Percentiles rank a stretch among this genome's conserved stretches.
Conservation (phyloP, 2,113 vertebrate species). For the Pelodiscus sinensis region DNA sequence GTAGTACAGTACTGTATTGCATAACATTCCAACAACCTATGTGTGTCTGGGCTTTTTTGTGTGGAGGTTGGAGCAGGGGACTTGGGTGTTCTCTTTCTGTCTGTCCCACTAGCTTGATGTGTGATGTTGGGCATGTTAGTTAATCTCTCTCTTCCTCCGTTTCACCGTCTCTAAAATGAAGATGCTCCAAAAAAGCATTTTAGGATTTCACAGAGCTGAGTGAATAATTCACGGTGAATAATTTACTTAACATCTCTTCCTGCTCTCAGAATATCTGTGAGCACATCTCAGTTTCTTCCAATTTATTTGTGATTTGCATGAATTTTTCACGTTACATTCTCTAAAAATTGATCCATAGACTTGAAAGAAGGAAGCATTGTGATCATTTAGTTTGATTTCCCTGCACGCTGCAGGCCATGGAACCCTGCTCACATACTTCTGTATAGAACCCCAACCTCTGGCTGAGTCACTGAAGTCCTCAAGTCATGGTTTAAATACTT, state of each 20-base stretch:
- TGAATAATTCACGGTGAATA: not conserved
- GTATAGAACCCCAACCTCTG: not conserved
- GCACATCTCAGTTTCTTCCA: not conserved
- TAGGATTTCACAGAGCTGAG: not conserved
- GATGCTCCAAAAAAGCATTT: not conserved
- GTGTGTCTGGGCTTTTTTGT: not conserved
- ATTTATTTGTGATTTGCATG: accelerated
- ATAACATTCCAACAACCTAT: not conserved
- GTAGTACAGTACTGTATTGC: not conserved
- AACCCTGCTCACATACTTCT: not conserved
- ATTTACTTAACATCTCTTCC: not conserved
- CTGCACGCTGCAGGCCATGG: not conserved
- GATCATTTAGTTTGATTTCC: not conserved
- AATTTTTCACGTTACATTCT: not conserved
- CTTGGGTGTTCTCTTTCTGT: not conserved
- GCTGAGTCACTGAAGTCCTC: no score
- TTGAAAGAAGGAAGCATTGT: not conserved
- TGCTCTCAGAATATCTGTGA: not conserved
- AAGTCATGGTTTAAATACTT: no score
- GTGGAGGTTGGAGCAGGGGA: not conserved
- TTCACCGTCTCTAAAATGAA: not conserved
- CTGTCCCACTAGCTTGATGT: not conserved
- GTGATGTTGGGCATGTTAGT: not conserved
- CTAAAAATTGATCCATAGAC: not conserved
- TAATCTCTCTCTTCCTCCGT: accelerated